Evolutionary conservation across 2,797 vertebrate species (phyloP), one percentile per base, ranked within the genome.

Genomic region (Artibeus jamaicensis): DNA sequence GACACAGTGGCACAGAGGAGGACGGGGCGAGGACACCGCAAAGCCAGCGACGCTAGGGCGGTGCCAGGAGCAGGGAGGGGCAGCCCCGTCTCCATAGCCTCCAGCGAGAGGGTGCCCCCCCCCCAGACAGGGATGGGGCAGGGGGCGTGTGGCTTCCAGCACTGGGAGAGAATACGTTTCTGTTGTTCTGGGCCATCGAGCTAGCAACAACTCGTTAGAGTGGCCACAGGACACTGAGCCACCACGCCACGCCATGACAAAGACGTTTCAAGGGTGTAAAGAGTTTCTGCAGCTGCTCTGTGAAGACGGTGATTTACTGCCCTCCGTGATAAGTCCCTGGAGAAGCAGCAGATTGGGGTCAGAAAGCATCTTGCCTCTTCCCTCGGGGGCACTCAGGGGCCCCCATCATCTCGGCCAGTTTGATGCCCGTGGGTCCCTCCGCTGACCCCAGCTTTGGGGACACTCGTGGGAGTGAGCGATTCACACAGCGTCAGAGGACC

Each of bases 181-280:
- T 16, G 29, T 65, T n/a, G 62, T 92, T 87, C 65, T 71, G 62
- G 67, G 29, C 16, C 74, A 86, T 21, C 2, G 42, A 26, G 19
- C 24, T 71, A 73, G 15, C 32, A n/a, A 24, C 39, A 44, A 53
- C 34, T 92, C 85, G 67, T n/a, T 32, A 15, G 5, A n/a, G 53
- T 77, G 85, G 50, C 67, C 26, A 67, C 8, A 34, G 85, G 44
- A 84, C 93, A 37, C 53, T 7, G 82, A 88, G 26, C 74, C 3
- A 46, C 32, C 5, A 1, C 68, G 53, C 37, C 90, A 78, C 87
- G 59, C 44, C 90, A 74, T 85, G 81, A 68, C 90, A 82, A 81
- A 78, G 29, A 81, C 65, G 82, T 86, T 93, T 81, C 89, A 76
- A 76, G 92, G 44, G 39, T 62, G n/a, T 93, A 39, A 76, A 65